Base-by-base conservation (phyloP, 1,140 invertebrate species). In the Drosophila aff. region DNA sequence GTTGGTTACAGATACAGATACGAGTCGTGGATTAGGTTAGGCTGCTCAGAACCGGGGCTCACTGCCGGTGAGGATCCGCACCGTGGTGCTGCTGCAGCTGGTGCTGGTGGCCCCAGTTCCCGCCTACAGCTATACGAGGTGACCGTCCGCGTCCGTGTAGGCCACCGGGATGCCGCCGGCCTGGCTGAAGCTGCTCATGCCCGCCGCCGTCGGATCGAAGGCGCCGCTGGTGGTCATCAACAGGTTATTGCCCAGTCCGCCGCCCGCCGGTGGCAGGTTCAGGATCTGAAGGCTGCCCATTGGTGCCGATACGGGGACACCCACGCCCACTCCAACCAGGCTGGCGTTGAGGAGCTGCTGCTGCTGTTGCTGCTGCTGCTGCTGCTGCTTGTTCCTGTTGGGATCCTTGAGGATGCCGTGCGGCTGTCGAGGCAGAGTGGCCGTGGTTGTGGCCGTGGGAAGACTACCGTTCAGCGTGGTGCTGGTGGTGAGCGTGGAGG, bases 361-460 rank as follows among this genome's bases (percentile, higher is more conserved):
- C 21, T 81, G 78, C 0, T 75, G 76, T 15, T 81, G 78, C 0
- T 75, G 76, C 0, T 62, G 77, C 15, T 84, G 94, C 62, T 94
- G 94, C 26, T 94, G 94, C 60, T 94, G 94, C 75, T 94, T 94
- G 73, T 93, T 94, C 5, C 94, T 92, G 21, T 94, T 95, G 18
- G 94, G 94, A 84, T 95, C 94, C 81, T 95, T 95, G 5, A 95
- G 92, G 40, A 95, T 95, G n/a, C 94, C 94, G 63, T 95, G 94
- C 0, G 94, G 94, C 65, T 95, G 94, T 69, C 94, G 94, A 6
- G 91, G 82, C 63, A 91, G 68, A 59, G 91, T 89, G 15, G 84
- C 64, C 4, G 74, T 75, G 23, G 67, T 40, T 21, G 78, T 55
- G 21, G 82, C 80, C 44, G 92, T 89, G 65, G 90, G 86, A 69